Evolutionary conservation across 2,797 vertebrate genomes (phyloP).

Genomic region (Iguana delicatissima): DNA sequence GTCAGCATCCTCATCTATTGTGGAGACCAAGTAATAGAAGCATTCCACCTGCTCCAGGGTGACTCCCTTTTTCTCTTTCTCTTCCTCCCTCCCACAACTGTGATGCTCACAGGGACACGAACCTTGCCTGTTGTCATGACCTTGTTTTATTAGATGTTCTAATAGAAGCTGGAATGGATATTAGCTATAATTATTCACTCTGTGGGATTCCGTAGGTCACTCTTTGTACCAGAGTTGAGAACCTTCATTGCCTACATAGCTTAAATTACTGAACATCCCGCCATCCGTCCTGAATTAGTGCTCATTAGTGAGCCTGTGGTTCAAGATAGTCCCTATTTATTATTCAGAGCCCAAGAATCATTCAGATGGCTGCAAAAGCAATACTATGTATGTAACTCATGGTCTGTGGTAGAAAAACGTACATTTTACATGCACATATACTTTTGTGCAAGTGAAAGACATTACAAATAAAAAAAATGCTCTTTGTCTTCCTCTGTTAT

Average conservation of each 20-base stretch:
- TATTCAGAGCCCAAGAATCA: slow-evolving; percentile 78
- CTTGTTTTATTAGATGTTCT: slow-evolving; percentile 81
- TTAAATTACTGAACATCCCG: slow-evolving; percentile 80
- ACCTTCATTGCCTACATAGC: slow-evolving; percentile 79
- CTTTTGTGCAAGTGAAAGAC: slow-evolving; percentile 22
- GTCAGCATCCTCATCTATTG: slow-evolving; percentile 69
- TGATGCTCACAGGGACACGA: slow-evolving; percentile 68
- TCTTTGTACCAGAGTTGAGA: slow-evolving; percentile 80
- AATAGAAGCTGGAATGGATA: slow-evolving; percentile 80
- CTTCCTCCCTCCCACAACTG: slow-evolving; percentile 38
- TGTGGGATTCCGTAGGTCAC: slow-evolving; percentile 74
- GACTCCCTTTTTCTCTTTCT: slow-evolving; percentile 59
- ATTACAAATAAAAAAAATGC: neutral
- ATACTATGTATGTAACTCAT: slow-evolving; percentile 71
- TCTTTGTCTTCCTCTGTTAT: slow-evolving; percentile 7
- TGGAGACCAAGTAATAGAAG: slow-evolving; percentile 57
- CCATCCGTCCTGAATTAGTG: slow-evolving; percentile 81
- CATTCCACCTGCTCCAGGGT: slow-evolving; percentile 74
- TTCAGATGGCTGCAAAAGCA: slow-evolving; percentile 73
- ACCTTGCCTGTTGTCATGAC: slow-evolving; percentile 75
- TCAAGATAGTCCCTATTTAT: slow-evolving; percentile 81
- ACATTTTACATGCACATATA: neutral
- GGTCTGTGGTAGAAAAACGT: slow-evolving; percentile 68
- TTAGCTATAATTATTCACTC: slow-evolving; percentile 83
- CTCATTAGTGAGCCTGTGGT: slow-evolving; percentile 80